These are phyloP conservation scores for Acanthisitta chloris DNA, from an alignment of 2,113 vertebrate species.

Conservation along the genomic window DNA sequence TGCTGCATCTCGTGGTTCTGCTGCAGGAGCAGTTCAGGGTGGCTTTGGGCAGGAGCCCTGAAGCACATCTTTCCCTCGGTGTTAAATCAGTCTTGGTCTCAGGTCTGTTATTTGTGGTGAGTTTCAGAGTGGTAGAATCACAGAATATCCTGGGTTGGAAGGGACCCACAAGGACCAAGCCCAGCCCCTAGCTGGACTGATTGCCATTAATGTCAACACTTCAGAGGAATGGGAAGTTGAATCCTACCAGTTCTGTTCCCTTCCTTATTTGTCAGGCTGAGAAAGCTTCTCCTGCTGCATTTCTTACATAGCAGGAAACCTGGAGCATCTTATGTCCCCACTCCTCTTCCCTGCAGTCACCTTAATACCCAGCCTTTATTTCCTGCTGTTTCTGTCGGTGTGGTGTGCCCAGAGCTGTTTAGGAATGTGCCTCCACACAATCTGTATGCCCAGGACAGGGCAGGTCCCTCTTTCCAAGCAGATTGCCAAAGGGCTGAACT, in stretches of 20 bases:
- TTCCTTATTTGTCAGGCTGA: not conserved
- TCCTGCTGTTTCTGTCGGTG: not conserved
- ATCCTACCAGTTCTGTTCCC: not conserved
- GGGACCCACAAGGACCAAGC: not conserved
- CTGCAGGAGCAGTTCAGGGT: not conserved
- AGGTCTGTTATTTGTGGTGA: not conserved
- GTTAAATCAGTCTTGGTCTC: not conserved
- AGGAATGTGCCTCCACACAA: not conserved
- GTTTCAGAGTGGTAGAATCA: too few relatives aligned
- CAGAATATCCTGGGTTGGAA: not conserved
- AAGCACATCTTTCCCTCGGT: not conserved
- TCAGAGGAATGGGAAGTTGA: not conserved
- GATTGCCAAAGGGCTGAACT: not conserved
- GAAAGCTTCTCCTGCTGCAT: not conserved
- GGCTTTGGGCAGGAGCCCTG: not conserved
- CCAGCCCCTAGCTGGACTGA: not conserved
- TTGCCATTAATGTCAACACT: not conserved
- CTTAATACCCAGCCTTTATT: not conserved
- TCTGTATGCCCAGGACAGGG: not conserved
- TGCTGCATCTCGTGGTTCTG: fast-evolving
- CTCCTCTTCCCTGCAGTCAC: not conserved
- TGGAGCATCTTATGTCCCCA: not conserved
- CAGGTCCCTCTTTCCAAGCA: not conserved
- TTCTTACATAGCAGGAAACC: not conserved
- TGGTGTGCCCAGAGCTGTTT: not conserved